phyloP scores from a whole-genome alignment of 2,113 vertebrate species.

The Calidris pugnax region DNA sequence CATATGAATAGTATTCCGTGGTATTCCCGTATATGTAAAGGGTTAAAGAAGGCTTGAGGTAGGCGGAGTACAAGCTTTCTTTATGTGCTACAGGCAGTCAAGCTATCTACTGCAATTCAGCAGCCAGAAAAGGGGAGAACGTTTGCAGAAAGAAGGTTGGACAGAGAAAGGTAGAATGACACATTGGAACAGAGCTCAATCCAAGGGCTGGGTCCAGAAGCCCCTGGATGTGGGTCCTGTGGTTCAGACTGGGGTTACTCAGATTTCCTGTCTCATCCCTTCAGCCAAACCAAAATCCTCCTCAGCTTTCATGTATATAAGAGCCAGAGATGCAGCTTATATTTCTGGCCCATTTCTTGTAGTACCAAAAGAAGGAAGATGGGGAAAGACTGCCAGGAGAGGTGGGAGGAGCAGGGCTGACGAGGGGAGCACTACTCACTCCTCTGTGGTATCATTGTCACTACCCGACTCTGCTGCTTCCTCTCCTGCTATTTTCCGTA shows the following conservation, averaged over 20 bases:
- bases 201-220: background rate
- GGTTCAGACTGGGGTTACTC: background rate
- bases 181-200: background rate
- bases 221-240: background rate
- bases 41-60: background rate
- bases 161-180: background rate
- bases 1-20: background rate
- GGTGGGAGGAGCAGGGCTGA: background rate
- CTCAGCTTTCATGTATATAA: background rate
- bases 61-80: background rate
- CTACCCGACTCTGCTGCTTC: background rate
- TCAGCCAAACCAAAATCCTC: background rate
- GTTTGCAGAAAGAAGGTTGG: background rate
- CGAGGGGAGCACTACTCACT: background rate
- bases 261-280: background rate
- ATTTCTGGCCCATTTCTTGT: background rate
- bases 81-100: background rate
- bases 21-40: background rate
- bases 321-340: background rate
- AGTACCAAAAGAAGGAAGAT: background rate
- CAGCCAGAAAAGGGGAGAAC: background rate
- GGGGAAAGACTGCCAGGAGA: background rate
- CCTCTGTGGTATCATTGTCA: background rate
- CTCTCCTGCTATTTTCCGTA: conserved; percentile 1
- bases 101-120: background rate